These are phyloP conservation scores for Paramacrobiotus metropolitanus DNA, from an alignment of 1,140 invertebrate genomes.

Conservation along the genomic window DNA sequence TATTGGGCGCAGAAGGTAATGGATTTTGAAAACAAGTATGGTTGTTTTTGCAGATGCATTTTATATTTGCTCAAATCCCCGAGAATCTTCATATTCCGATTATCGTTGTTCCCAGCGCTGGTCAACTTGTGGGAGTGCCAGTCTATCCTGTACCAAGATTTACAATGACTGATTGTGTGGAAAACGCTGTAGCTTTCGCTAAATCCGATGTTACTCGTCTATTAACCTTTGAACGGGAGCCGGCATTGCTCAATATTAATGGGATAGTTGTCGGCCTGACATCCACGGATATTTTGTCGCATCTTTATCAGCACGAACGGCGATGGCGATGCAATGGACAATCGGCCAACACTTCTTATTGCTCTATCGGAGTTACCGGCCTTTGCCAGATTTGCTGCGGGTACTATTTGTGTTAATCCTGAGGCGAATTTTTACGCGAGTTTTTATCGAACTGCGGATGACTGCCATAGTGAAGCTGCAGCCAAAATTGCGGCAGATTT, in stretches of 20 bases:
- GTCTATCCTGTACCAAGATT: background rate
- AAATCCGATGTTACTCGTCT: background rate
- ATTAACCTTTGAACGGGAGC: slow-evolving; percentile 37
- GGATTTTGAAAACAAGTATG: background rate
- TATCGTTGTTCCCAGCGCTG: background rate
- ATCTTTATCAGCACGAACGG: slow-evolving; percentile 52
- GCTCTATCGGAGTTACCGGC: slow-evolving; percentile 55
- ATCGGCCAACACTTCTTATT: slow-evolving; percentile 46
- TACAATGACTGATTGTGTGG: background rate
- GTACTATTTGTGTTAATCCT: slow-evolving; percentile 56
- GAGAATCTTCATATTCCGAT: background rate
- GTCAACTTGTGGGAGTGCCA: background rate
- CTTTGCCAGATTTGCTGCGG: slow-evolving; percentile 42
- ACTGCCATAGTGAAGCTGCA: no score
- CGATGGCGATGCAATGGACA: slow-evolving; percentile 47
- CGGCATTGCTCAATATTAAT: slow-evolving; percentile 45
- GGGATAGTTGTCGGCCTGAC: slow-evolving; percentile 50
- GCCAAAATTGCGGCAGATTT: no score
- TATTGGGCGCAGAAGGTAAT: background rate
- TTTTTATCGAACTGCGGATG: slow-evolving; percentile 15
- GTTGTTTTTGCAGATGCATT: background rate
- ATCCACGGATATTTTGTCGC: slow-evolving; percentile 53
- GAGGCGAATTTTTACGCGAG: slow-evolving; percentile 37
- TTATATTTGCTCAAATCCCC: background rate
- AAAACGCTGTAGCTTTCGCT: background rate